Conservation (phyloP, 2,888 invertebrate genomes). For the Ophion costatus region DNA sequence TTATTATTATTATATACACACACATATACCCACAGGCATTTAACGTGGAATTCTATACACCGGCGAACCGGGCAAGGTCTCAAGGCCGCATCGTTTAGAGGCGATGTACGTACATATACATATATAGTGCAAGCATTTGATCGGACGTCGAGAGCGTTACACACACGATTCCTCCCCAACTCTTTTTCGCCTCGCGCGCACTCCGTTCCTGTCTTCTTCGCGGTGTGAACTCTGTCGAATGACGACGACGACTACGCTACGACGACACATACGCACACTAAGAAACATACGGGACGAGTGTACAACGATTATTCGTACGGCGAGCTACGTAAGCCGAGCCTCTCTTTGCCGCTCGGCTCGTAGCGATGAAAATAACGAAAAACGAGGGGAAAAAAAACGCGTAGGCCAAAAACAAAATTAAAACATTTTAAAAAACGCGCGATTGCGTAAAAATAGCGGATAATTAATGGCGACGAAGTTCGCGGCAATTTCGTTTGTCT, state of each 20-base stretch:
- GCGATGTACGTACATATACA: conserved; percentile 60
- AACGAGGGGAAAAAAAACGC: too few species aligned
- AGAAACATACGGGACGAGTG: too few species aligned
- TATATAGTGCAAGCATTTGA: conserved; percentile 13
- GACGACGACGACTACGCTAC: conserved; percentile 23
- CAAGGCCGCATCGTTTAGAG: conserved; percentile 77
- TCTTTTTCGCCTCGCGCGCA: conserved; percentile 15
- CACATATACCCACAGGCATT: background rate
- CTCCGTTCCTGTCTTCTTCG: background rate
- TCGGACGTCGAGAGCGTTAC: conserved; percentile 43
- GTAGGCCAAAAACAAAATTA: too few species aligned
- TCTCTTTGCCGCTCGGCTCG: too few species aligned
- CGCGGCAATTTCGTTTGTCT: too few species aligned
- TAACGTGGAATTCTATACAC: conserved; percentile 31
- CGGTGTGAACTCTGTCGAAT: conserved; percentile 12
- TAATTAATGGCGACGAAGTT: too few species aligned
- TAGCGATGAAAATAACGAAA: too few species aligned
- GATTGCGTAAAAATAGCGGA: too few species aligned
- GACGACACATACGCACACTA: too few species aligned
- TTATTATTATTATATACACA: conserved; percentile 5
- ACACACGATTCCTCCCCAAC: conserved; percentile 10
- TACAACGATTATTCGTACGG: conserved; percentile 31
- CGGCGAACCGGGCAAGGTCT: conserved; percentile 54
- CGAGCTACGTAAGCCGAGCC: background rate
- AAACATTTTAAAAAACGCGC: too few species aligned